A percentile compares a stretch with the other conserved stretches of the same genome.
Conservation (phyloP, 2,888 invertebrate species). For the Gibbula magus region DNA sequence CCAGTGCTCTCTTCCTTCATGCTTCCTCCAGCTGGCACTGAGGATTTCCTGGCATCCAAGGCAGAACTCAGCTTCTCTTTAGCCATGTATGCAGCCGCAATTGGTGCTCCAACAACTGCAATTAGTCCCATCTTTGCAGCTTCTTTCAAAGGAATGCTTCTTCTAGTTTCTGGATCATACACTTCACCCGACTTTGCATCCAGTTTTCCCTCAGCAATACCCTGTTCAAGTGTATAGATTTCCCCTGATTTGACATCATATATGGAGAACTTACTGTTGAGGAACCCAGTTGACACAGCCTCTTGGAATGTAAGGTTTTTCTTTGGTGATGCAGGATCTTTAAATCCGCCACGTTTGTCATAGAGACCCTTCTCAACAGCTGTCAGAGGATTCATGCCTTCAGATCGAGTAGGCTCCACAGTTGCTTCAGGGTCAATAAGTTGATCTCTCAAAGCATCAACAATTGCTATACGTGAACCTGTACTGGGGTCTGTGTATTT, state of each 20-base stretch:
- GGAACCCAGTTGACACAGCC: constrained; percentile 55
- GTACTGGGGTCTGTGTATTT: constrained; percentile 77
- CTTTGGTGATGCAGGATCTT: constrained; percentile 86
- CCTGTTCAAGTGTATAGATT: constrained; percentile 80
- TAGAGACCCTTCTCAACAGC: constrained; percentile 89
- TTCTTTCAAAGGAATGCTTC: constrained; percentile 83
- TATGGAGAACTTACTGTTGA: constrained; percentile 60
- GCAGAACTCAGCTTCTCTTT: constrained; percentile 42
- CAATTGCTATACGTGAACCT: constrained; percentile 86
- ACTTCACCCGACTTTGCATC: constrained; percentile 82
- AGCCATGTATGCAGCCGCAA: constrained; percentile 75
- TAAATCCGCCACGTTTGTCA: constrained; percentile 88
- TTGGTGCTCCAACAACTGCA: constrained; percentile 86
- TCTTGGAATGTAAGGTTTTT: constrained; percentile 80
- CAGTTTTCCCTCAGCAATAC: constrained; percentile 78
- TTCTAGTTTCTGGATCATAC: constrained; percentile 85
- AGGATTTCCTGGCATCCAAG: constrained; percentile 24
- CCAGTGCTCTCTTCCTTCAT: constrained; percentile 13
- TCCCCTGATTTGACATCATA: constrained; percentile 80
- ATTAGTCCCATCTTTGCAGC: constrained; percentile 82
- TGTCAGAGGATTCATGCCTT: constrained; percentile 51
- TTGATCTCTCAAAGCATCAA: constrained; percentile 85
- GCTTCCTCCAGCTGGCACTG: not conserved
- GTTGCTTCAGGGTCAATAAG: constrained; percentile 50
- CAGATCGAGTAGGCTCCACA: constrained; percentile 28